phyloP scores from a whole-genome alignment of 2,113 vertebrate species.

The Bothrops jararaca region DNA sequence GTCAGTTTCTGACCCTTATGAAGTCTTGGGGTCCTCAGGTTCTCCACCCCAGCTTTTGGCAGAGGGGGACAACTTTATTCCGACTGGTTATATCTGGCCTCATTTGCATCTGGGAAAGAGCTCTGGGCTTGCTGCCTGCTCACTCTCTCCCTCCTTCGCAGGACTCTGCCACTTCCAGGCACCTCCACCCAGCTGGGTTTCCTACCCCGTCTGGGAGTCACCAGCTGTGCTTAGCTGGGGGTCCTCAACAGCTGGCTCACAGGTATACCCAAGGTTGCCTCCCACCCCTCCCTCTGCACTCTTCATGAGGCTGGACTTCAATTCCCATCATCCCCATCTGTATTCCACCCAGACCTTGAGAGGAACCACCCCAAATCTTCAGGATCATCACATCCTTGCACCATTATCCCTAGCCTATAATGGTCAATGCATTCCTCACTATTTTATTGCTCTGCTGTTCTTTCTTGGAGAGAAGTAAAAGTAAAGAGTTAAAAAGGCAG shows the following conservation, averaged over 20 bases:
- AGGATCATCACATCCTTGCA: not conserved
- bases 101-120: not conserved
- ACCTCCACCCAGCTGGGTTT: not conserved
- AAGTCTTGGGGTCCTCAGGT: not conserved
- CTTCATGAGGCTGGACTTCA: not conserved
- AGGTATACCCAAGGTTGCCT: not conserved
- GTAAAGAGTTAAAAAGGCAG: not conserved
- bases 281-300: not conserved
- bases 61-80: not conserved
- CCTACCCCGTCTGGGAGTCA: not conserved
- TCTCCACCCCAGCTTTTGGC: not conserved
- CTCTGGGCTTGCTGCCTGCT: not conserved
- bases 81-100: not conserved
- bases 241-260: not conserved
- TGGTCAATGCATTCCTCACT: not conserved
- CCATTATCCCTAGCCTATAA: not conserved
- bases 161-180: not conserved
- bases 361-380: not conserved
- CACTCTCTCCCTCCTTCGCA: not conserved
- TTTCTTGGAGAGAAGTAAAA: not conserved
- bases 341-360: not conserved
- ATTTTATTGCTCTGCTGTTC: not conserved
- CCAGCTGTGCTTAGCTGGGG: not conserved
- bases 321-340: not conserved
- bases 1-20: no score